Evolutionary conservation across 2,888 invertebrate genomes (phyloP), one percentile per base, ranked within the genome.

Genomic region (Drosophila koepferae): DNA sequence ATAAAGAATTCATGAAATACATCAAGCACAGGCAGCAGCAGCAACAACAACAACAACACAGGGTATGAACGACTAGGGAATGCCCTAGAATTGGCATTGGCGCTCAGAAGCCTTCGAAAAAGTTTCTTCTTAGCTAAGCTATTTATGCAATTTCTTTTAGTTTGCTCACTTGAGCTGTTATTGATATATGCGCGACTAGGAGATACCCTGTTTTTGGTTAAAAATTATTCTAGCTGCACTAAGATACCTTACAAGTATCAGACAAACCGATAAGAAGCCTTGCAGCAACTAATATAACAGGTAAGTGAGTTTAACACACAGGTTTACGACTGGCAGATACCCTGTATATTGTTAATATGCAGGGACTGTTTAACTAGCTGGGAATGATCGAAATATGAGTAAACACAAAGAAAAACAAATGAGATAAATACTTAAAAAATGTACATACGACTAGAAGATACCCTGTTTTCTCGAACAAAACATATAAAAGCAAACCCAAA

Each of bases 1-100:
- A 86, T 83, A 78, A 86, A 81, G 81, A 86, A 83, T 86, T 86
- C 84, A 86, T 81, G 87, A 84, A 82, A 81, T 74, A 80, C 72
- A 72, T 75, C 74, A 78, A 51, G 61, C 70, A 67, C 28, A 40
- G 49, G n/a, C n/a, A 63, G 34, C 59, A 55, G 43, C 74, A 60
- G 40, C 63, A 55, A 18, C 63, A 46, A 36, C 66, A 49, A 20
- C n/a, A 36, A 49, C 44, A 20, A 8, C 36, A 20, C 18, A 0
- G 41, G 16, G 55, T 2, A 6, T 38, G 46, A 14, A 28, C 36
- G 62, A 36, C 43, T 14, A 1, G 2, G 0, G 14, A 4, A 18
- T 58, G 18, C 43, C 59, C 14, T 40, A 40, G 1, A 28, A 28
- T 28, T 28, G 0, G 6, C 28, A 28, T 28, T 28, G 5, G 28